A percentile compares a stretch with the other conserved stretches of the same genome.
phyloP scores from a whole-genome alignment of 1,140 invertebrate genomes.

The Episyrphus balteatus region DNA sequence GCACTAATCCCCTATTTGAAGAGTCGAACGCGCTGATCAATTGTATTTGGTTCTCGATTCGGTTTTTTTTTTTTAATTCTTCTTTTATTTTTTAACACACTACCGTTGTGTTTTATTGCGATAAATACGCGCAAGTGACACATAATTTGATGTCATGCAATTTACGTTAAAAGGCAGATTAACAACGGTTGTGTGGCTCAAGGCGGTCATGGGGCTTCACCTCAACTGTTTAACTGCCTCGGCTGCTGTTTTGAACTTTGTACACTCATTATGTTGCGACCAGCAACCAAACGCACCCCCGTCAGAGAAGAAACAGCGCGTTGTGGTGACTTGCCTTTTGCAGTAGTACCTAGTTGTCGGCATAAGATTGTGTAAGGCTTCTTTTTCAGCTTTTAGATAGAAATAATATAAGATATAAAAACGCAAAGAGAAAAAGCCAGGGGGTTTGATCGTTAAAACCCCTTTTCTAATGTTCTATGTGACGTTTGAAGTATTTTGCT shows the following conservation, averaged over 20 bases:
- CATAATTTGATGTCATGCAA: slow-evolving; percentile 2
- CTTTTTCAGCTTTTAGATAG: no score
- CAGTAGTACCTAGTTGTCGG: no score
- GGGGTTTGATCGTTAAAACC: no score
- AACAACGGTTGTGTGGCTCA: neutral
- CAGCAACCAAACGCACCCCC: neutral
- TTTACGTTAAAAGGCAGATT: neutral
- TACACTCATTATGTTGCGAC: neutral
- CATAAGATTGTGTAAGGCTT: no score
- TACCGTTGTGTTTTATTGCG: neutral
- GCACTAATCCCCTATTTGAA: neutral
- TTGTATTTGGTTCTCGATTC: no score
- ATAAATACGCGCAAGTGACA: neutral
- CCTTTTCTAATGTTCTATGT: no score
- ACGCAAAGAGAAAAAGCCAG: no score
- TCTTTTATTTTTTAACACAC: neutral
- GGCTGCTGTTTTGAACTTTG: neutral
- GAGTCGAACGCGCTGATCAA: no score
- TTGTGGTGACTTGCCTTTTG: no score
- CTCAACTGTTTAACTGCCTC: neutral
- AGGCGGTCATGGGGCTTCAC: neutral
- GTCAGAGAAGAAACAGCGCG: no score
- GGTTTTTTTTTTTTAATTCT: neutral
- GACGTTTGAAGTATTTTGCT: no score
- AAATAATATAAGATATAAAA: no score